Base-by-base conservation (phyloP, 2,797 vertebrate species). In the Tauraco hartlaubi region DNA sequence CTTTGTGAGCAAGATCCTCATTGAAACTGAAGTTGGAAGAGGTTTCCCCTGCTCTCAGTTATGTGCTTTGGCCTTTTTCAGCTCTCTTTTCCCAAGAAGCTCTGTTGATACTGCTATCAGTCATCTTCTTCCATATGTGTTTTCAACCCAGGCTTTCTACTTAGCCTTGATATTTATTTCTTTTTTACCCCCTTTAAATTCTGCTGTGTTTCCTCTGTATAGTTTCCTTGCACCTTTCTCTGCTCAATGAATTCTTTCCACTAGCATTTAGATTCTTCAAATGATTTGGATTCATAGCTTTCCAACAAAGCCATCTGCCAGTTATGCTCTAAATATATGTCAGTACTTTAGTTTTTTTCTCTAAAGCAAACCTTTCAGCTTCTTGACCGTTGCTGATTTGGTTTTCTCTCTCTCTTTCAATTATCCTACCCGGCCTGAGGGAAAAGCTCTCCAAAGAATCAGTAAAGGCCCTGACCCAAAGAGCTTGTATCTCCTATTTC, bases 291-390 rank as follows among this genome's bases (percentile, higher is more conserved):
- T 66, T 89, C 28, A 20, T 41, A 82, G 77, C 39, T 94, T 89
- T 84, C 28, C 59, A 85, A 29, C 51, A 79, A 90, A 93, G 25
- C 58, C 66, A 73, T 82, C 80, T 91, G 77, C 46, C 74, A 74
- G 28, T 84, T 80, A 52, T 5, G 3, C 31, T 89, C 21, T 69
- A 76, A 81, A 69, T 71, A 20, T n/a, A 51, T 52, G 28, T 58
- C 7, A 4, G n/a, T 52, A 28, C 23, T 68, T 74, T 3, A 49
- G 6, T 9, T 29, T 90, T 95, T 74, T 67, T 19, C 49, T 63
- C 39, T 74, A 28, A 71, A 77, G 78, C 56, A 72, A 64, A 43
- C 51, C 5, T 82, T 69, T 16, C 33, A 18, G 33, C 48, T 69
- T 81, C 59, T 64, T 75, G 48, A 35, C 37, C 81, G 46, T n/a